Evolutionary conservation across 2,113 vertebrate genomes (phyloP), one percentile per base, ranked within the genome.

Genomic region (Plotosus lineatus): DNA sequence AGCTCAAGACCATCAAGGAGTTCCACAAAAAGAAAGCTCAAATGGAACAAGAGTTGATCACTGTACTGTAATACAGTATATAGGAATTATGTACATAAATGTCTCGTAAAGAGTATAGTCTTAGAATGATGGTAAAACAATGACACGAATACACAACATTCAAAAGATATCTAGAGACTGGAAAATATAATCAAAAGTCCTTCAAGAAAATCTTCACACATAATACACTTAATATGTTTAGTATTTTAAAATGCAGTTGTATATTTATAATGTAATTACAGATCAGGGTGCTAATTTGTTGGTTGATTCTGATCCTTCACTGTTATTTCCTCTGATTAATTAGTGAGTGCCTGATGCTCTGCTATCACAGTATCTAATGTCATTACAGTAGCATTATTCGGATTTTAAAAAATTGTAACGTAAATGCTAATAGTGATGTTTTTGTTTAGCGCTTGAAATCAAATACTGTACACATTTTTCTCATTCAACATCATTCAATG

Each of bases 21-120:
- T 96, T 96, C 83, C 87, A 84, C 58, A 94, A 82, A 81, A 93
- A 84, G 85, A 95, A 95, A 89, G 84, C 86, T 15, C 87, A 92
- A 79, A 89, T 95, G 92, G 94, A 97, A 77, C 92, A 94, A 87
- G 95, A 97, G 84, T 89, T 97, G 8, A 79, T 51, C 15, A 83
- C 90, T 51, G 93, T 95, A 81, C 8, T 40, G 56, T 46, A 31
- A 65, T 33, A 21, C n/a, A 60, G 11, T 50, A 58, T 31, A 69
- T 15, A 12, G 4, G 36, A 40, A 66, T 23, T 63, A 36, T 53
- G 50, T 53, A 53, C 21, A 56, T 51, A 31, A 17, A 69, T 46
- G 63, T 78, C 40, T 72, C n/a, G n/a, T 28, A 38, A 2, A 48
- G n/a, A 19, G 56, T 36, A 50, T 61, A 58, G 40, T 78, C 36